A percentile compares a stretch with the other conserved stretches of the same genome.
phyloP scores from a whole-genome alignment of 2,797 vertebrate genomes.

The Arctocebus calabarensis region DNA sequence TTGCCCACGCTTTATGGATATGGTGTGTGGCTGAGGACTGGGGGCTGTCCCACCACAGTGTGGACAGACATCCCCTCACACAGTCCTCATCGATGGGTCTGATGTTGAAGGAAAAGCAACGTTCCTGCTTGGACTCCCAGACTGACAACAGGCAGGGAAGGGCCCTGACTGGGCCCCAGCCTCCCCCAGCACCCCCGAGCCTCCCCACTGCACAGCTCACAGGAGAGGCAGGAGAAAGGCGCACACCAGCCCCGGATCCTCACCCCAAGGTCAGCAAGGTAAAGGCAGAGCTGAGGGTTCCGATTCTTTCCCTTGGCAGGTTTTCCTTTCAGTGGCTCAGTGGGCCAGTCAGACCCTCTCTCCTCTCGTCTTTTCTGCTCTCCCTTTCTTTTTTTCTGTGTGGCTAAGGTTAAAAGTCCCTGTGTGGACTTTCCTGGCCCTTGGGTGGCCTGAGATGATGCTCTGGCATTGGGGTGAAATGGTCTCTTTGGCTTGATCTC shows the following conservation, averaged over 20 bases:
- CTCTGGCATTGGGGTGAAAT: neutral
- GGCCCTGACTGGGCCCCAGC: neutral
- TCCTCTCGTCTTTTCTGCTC: neutral
- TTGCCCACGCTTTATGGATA: neutral
- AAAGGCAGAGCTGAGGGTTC: neutral
- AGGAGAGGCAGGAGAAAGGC: no score
- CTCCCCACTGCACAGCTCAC: no score
- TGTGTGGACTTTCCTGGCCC: neutral
- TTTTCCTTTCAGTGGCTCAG: no score
- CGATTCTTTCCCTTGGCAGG: neutral
- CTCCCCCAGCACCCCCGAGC: no score
- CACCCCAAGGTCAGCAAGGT: neutral
- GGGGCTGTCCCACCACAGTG: rapidly evolving
- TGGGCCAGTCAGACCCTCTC: neutral
- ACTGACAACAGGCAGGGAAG: neutral
- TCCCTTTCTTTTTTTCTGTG: neutral
- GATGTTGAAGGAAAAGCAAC: neutral
- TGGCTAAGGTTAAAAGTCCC: neutral
- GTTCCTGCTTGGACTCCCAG: neutral
- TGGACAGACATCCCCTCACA: no score
- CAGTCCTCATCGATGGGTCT: rapidly evolving
- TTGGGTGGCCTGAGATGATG: rapidly evolving
- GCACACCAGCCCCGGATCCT: no score
- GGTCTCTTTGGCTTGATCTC: neutral
- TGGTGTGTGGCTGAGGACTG: neutral